Evolutionary conservation across 2,113 vertebrate species (phyloP).

Genomic region (Sinocyclocheilus maitianheensis): DNA sequence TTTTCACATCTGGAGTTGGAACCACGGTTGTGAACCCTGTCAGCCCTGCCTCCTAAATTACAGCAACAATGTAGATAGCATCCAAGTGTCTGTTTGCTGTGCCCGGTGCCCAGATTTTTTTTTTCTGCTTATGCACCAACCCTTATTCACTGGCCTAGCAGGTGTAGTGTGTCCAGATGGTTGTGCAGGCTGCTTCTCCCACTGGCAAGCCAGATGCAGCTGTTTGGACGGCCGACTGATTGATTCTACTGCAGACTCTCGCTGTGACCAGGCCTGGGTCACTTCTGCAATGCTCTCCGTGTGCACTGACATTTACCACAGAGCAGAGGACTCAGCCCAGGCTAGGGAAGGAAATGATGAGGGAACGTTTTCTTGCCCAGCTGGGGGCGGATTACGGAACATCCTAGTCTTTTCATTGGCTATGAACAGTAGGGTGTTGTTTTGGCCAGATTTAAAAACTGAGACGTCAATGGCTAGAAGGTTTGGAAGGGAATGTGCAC

Average conservation of each 20-base stretch:
- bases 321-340: background rate
- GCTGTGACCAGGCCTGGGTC: constrained; percentile 36
- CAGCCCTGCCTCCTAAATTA: constrained; percentile 25
- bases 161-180: constrained; percentile 68
- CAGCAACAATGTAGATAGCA: background rate
- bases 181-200: constrained; percentile 66
- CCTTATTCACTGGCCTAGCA: constrained; percentile 69
- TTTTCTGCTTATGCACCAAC: constrained; percentile 57
- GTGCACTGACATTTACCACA: constrained; percentile 49
- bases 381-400: background rate
- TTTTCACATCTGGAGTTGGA: constrained; percentile 30
- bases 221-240: constrained; percentile 64
- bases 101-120: constrained; percentile 8
- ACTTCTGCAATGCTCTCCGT: constrained; percentile 19
- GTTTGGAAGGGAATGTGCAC: background rate
- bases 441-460: background rate
- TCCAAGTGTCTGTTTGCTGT: constrained; percentile 38
- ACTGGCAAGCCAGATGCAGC: constrained; percentile 67
- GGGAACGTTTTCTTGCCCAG: constrained; percentile 17
- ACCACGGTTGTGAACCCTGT: background rate
- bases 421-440: background rate
- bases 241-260: constrained; percentile 55
- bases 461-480: background rate
- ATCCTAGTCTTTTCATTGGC: background rate
- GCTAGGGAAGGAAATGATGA: background rate